Base-by-base conservation (phyloP, 1,140 invertebrate species). In the Diabrotica virgifera region DNA sequence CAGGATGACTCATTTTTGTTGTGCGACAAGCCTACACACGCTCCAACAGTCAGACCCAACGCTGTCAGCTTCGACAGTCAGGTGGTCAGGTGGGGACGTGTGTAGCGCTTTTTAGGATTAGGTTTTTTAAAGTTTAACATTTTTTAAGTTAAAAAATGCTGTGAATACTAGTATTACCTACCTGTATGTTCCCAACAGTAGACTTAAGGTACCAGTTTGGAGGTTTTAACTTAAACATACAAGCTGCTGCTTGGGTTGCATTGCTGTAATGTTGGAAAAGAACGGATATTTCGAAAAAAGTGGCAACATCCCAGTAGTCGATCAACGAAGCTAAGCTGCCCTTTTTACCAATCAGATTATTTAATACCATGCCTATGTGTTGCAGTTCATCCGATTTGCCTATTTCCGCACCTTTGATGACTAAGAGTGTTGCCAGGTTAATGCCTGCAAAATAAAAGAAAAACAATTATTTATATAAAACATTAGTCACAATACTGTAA, bases 291-390 rank as follows among this genome's bases (percentile, higher is more conserved):
- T 99, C 98, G 81, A 99, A 99, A 82, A 98, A 99, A 1, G 97
- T 99, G 0, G 98, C 98, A 6, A 99, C 96, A 82, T 98, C 96
- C 98, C 98, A 99, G 77, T 99, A 99, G 76, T 99, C 97, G 72
- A 91, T 92, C 4, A 99, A 80, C 13, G 92, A 94, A 0, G 89
- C 89, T 12, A 99, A 79, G 77, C 93, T 96, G 14, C 97, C 97
- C 80, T 99, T 99, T 76, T 96, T 94, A 0, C 98, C 97, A 77
- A 99, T 98, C 52, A 99, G 83, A 83, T 97, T 97, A 80, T 99
- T 99, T 54, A 99, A 80, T 5, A 96, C 91, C 86, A 98, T 94
- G 85, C 88, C 89, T 72, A 95, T 92, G 70, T 94, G 90, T 76
- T 96, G 93, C 50, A 97, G 79, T 79, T 97, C 95, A 74, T 90